Evolutionary conservation across 2,113 vertebrate genomes (phyloP).

Genomic region (Azemiops feae): DNA sequence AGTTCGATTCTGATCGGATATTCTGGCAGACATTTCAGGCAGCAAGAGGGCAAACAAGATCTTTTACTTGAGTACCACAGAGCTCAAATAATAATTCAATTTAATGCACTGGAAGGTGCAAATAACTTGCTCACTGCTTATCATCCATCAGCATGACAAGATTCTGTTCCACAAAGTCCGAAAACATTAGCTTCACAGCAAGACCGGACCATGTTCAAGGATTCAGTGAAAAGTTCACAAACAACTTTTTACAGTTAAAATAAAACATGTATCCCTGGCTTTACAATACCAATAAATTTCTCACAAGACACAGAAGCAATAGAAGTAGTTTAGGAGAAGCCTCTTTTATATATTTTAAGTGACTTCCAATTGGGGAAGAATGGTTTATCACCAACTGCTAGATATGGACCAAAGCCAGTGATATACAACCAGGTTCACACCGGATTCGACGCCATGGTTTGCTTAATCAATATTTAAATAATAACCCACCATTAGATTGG

Average conservation of each 20-base stretch:
- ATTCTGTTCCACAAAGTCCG: fast-evolving
- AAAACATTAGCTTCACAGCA: background rate
- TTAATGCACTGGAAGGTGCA: background rate
- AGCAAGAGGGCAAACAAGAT: fast-evolving
- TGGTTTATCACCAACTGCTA: background rate
- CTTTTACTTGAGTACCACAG: background rate
- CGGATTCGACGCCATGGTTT: background rate
- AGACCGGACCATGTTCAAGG: background rate
- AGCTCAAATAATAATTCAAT: background rate
- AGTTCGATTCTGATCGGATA: background rate
- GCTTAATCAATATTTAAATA: background rate
- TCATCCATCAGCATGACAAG: background rate
- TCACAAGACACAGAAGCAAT: background rate
- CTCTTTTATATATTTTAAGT: background rate
- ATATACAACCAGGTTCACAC: background rate
- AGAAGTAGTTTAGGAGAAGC: background rate
- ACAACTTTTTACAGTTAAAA: background rate
- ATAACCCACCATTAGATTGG: background rate
- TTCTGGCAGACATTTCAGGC: background rate
- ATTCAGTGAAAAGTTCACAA: background rate
- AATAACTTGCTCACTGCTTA: background rate
- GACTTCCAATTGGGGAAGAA: background rate
- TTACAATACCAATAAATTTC: background rate
- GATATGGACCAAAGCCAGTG: background rate
- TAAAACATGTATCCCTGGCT: background rate